These are phyloP conservation scores for Tapera naevia DNA, from an alignment of 2,797 vertebrate species.

Conservation along the genomic window DNA sequence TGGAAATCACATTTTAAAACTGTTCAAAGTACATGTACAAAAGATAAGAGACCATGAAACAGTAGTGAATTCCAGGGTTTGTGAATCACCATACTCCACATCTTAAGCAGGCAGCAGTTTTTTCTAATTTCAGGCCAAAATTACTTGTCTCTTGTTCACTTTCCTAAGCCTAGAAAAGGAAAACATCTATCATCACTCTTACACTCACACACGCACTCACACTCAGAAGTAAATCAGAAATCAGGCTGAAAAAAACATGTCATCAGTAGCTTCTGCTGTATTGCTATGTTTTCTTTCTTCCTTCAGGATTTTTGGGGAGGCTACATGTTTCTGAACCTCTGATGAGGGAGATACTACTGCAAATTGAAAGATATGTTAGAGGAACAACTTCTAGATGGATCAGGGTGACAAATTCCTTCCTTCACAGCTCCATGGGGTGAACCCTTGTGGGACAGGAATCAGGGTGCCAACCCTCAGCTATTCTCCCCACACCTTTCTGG, in stretches of 20 bases:
- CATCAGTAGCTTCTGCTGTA: background rate
- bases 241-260: background rate
- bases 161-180: background rate
- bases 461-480: background rate
- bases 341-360: fast-evolving
- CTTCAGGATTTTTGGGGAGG: background rate
- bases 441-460: background rate
- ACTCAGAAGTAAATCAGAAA: background rate
- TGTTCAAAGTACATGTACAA: background rate
- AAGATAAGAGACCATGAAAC: background rate
- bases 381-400: background rate
- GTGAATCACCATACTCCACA: background rate
- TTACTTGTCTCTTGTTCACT: background rate
- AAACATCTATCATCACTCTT: background rate
- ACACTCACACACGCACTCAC: fast-evolving
- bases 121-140: background rate
- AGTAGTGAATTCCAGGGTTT: background rate
- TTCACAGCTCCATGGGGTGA: background rate
- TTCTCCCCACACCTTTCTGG: background rate
- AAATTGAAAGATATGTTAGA: background rate
- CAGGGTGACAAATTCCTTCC: background rate
- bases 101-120: background rate
- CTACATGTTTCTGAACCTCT: background rate
- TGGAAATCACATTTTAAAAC: background rate
- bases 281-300: background rate